Conservation (phyloP, 1,140 invertebrate genomes). For the Drosophila willistoni region DNA sequence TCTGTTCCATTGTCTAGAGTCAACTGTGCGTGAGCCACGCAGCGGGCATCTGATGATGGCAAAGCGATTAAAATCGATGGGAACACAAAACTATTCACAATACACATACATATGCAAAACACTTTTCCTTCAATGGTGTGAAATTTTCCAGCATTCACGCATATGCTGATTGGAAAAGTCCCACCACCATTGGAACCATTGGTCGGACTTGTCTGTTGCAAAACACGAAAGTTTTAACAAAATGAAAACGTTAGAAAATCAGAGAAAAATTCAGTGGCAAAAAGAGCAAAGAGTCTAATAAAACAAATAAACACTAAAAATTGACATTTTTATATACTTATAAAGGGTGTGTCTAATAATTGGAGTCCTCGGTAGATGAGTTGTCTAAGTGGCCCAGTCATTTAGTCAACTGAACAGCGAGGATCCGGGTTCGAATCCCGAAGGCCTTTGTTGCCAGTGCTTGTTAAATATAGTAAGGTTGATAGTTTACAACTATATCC, state of each 20-base stretch:
- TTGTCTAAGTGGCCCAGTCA: too few species aligned
- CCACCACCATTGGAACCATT: background rate
- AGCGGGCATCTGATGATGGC: conserved; percentile 53
- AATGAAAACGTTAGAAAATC: conserved; percentile 4
- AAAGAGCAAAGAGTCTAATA: too few species aligned
- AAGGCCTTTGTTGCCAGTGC: too few species aligned
- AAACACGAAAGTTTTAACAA: background rate
- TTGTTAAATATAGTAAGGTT: too few species aligned
- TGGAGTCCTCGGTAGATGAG: too few species aligned
- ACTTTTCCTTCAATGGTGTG: conserved; percentile 29
- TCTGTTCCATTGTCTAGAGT: conserved; percentile 62
- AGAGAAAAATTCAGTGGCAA: too few species aligned
- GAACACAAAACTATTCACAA: conserved; percentile 30
- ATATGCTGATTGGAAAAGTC: conserved; percentile 28
- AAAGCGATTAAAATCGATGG: conserved; percentile 69
- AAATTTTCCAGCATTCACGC: conserved; percentile 45
- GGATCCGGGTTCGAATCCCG: too few species aligned
- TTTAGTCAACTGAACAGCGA: too few species aligned
- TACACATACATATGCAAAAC: conserved; percentile 30
- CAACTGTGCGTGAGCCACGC: conserved; percentile 69
- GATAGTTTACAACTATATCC: too few species aligned
- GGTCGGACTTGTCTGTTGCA: background rate
- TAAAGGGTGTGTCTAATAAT: too few species aligned
- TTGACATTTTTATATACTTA: too few species aligned
- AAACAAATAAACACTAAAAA: too few species aligned